Conservation (phyloP, 2,113 vertebrate genomes). For the Hemiscyllium ocellatum region DNA sequence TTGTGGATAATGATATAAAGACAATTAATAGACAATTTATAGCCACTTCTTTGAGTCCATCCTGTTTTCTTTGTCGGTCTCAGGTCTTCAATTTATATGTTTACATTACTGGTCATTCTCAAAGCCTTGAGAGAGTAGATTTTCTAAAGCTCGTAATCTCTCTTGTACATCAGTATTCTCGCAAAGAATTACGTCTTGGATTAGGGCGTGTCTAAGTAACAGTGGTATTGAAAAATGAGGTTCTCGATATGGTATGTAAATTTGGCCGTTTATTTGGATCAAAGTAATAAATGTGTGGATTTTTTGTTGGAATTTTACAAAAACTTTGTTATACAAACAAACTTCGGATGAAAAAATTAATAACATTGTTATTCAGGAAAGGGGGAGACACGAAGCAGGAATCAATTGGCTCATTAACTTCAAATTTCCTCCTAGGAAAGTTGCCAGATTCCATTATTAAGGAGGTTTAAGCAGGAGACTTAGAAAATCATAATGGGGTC, state of each 20-base stretch:
- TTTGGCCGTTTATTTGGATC: not conserved
- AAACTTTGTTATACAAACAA: not conserved
- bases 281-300: not conserved
- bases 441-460: too few relatives aligned
- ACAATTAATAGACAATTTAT: too few relatives aligned
- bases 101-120: not conserved
- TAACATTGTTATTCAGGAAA: too few relatives aligned
- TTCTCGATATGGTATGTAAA: not conserved
- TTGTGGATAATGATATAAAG: too few relatives aligned
- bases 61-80: not conserved
- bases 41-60: too few relatives aligned
- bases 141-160: not conserved
- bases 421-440: too few relatives aligned
- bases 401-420: too few relatives aligned
- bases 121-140: not conserved
- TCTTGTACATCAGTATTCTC: not conserved
- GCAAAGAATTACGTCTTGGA: not conserved
- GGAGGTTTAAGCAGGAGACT: too few relatives aligned
- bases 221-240: not conserved
- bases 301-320: not conserved
- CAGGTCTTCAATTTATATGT: not conserved
- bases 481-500: too few relatives aligned
- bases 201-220: not conserved
- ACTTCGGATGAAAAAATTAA: not conserved
- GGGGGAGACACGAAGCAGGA: too few relatives aligned